Evolutionary conservation across 2,888 invertebrate genomes (phyloP).

Genomic region (Epicampocera succincta): DNA sequence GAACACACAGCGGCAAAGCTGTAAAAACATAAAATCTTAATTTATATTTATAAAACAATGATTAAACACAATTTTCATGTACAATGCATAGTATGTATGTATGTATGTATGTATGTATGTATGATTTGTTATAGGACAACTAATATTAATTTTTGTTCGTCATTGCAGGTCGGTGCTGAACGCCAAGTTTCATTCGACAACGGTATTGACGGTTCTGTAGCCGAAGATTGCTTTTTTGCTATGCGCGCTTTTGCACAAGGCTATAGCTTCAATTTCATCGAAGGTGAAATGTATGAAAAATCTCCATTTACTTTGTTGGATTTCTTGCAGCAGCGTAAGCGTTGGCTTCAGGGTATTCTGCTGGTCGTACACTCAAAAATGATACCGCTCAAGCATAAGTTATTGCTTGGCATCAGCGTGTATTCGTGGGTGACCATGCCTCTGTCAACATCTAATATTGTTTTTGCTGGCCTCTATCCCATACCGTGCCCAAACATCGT

Average conservation of each 20-base stretch:
- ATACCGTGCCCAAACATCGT: conserved; percentile 92
- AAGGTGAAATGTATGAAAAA: conserved; percentile 99
- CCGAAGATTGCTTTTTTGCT: conserved; percentile 98
- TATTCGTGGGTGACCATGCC: conserved; percentile 99
- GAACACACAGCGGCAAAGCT: too few relatives aligned
- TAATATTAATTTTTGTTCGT: conserved; percentile 20
- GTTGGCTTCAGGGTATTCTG: conserved; percentile 96
- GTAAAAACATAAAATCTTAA: too few relatives aligned
- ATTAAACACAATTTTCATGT: too few relatives aligned
- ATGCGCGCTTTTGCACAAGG: conserved; percentile 96
- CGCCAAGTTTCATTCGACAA: conserved; percentile 96
- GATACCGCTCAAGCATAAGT: conserved; percentile 90
- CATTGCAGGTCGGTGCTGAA: conserved; percentile 91
- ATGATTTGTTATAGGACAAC: too few relatives aligned
- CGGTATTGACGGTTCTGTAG: conserved; percentile 97
- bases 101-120: too few relatives aligned
- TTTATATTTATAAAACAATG: too few relatives aligned
- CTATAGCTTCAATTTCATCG: conserved; percentile 96
- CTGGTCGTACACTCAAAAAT: conserved; percentile 93
- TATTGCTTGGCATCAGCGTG: conserved; percentile 92
- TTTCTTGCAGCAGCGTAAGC: conserved; percentile 96
- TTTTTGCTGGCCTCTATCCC: conserved; percentile 92
- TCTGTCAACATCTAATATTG: conserved; percentile 93
- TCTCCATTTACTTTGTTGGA: conserved; percentile 97
- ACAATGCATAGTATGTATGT: too few relatives aligned